A percentile compares a stretch with the other conserved stretches of the same genome.
Conservation (phyloP, 1,140 invertebrate species). For the Melanaphis sacchari region DNA sequence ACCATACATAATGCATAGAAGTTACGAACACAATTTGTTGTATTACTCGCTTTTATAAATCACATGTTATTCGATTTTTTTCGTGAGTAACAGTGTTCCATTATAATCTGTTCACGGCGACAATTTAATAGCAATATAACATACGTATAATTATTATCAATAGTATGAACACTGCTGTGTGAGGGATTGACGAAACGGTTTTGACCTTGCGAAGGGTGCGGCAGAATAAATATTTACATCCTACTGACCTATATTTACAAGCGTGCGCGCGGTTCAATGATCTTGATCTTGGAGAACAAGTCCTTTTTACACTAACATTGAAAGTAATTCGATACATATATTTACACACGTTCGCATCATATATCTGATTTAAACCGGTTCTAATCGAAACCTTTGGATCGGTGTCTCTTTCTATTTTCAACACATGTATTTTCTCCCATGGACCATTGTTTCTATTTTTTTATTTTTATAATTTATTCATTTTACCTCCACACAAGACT, state of each 20-base stretch:
- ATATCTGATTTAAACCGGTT: slow-evolving; percentile 54
- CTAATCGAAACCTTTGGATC: slow-evolving; percentile 34
- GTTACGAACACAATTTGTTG: neutral
- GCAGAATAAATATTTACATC: slow-evolving; percentile 35
- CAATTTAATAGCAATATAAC: neutral
- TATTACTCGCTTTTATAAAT: neutral
- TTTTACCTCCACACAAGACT: neutral
- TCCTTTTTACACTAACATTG: slow-evolving; percentile 48
- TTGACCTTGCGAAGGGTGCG: slow-evolving; percentile 43
- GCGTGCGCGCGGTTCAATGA: slow-evolving; percentile 32
- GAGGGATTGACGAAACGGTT: slow-evolving; percentile 2
- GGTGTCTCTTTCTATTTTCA: slow-evolving; percentile 41
- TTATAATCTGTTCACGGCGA: neutral
- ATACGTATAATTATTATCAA: neutral
- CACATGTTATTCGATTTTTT: neutral
- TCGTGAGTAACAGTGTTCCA: neutral
- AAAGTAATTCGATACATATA: slow-evolving; percentile 55
- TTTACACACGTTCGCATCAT: neutral
- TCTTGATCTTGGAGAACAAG: slow-evolving; percentile 56
- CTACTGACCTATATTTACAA: slow-evolving; percentile 39
- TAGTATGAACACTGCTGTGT: neutral
- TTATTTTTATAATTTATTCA: neutral
- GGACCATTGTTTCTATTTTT: slow-evolving; percentile 18
- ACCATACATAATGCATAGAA: no score
- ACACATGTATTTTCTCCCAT: slow-evolving; percentile 33